These are phyloP conservation scores for Apeira syringaria DNA, from an alignment of 2,888 invertebrate genomes.

Conservation along the genomic window DNA sequence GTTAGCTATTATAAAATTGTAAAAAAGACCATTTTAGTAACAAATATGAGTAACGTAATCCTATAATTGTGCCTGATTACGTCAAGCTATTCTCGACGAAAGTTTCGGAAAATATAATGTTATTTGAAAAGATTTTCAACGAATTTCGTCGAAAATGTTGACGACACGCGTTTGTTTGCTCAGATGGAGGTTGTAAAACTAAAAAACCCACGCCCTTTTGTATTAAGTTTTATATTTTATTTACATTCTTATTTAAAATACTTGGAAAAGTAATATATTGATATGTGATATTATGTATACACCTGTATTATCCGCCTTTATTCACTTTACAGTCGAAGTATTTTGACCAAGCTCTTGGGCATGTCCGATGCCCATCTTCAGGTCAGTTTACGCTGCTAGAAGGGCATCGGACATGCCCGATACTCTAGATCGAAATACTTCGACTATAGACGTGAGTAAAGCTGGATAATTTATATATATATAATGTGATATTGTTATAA, in stretches of 20 bases:
- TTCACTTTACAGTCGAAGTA: no score
- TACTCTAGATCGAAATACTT: no score
- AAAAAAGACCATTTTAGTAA: slow-evolving; percentile 21
- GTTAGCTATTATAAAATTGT: slow-evolving; percentile 18
- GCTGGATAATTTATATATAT: no score
- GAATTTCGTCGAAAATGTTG: slow-evolving; percentile 40
- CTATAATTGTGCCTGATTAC: slow-evolving; percentile 69
- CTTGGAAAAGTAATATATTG: slow-evolving; percentile 4
- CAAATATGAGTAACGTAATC: slow-evolving; percentile 39
- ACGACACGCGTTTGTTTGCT: slow-evolving; percentile 59
- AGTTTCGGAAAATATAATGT: slow-evolving; percentile 22
- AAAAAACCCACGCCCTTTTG: slow-evolving; percentile 31
- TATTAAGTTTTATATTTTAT: slow-evolving; percentile 29
- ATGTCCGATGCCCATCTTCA: no score
- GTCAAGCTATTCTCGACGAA: slow-evolving; percentile 39
- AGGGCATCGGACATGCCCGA: no score
- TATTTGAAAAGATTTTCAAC: slow-evolving; percentile 10
- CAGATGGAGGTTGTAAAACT: slow-evolving; percentile 70
- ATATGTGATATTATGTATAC: no score
- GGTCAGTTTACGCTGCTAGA: no score
- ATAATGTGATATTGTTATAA: no score
- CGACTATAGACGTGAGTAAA: no score
- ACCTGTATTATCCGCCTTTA: no score
- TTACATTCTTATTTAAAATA: slow-evolving; percentile 9
- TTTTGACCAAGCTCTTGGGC: no score